Evolutionary conservation across 2,888 invertebrate species (phyloP).

Genomic region (Lissonota sp.): DNA sequence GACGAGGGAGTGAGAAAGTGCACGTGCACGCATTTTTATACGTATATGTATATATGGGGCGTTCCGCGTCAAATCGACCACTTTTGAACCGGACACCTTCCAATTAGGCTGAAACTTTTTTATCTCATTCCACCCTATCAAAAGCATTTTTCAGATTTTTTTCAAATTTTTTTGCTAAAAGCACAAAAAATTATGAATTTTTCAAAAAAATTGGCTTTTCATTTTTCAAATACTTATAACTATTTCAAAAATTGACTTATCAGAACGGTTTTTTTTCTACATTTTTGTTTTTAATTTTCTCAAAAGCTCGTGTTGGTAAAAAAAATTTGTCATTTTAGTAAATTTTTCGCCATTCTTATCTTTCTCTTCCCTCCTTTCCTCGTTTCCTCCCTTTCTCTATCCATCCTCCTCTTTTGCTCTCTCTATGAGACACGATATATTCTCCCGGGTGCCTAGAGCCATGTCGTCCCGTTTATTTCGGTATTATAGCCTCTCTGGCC

Average conservation of each 20-base stretch:
- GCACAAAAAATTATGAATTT: no score
- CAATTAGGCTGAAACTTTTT: no score
- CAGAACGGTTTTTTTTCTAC: not conserved
- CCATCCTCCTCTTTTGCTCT: not conserved
- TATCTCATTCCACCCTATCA: no score
- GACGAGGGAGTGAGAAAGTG: constrained; percentile 35
- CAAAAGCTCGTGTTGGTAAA: not conserved
- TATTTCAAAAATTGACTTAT: constrained; percentile 1
- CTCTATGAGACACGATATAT: constrained; percentile 8
- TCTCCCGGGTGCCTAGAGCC: constrained; percentile 13
- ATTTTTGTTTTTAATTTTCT: constrained; percentile 7
- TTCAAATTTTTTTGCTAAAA: no score
- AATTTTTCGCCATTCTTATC: not conserved
- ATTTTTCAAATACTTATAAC: no score
- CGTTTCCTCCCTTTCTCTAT: constrained; percentile 6
- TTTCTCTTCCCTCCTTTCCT: not conserved
- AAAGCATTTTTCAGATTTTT: no score
- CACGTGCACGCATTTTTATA: constrained; percentile 13
- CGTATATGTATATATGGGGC: constrained; percentile 15
- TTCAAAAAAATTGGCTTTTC: no score
- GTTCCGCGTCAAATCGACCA: no score
- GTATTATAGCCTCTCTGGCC: constrained; percentile 32
- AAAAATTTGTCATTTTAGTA: no score
- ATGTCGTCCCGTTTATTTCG: constrained; percentile 54
- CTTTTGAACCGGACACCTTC: no score